phyloP scores from a whole-genome alignment of 2,113 vertebrate species.

The Pygoscelis adeliae region DNA sequence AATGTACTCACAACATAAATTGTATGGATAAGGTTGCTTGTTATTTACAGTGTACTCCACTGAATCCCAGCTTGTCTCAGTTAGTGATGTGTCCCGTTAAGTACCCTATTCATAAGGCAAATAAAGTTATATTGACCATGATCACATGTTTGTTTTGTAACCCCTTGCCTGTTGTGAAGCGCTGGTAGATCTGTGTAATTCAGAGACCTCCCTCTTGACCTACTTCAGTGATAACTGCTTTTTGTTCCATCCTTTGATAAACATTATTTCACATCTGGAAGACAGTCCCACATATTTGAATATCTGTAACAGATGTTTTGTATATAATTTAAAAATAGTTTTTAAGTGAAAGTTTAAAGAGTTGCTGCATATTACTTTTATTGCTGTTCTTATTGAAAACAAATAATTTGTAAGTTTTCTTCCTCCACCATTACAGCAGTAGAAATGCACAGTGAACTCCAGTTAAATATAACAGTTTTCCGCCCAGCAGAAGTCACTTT shows the following conservation, averaged over 20 bases:
- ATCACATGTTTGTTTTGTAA: not conserved
- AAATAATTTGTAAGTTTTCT: not conserved
- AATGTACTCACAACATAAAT: not conserved
- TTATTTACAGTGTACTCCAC: not conserved
- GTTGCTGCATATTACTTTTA: constrained; percentile 9
- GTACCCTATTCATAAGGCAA: not conserved
- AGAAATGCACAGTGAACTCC: not conserved
- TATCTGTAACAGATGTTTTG: constrained; percentile 54
- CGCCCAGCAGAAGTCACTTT: not conserved
- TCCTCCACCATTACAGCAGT: not conserved
- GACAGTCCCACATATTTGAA: constrained; percentile 14
- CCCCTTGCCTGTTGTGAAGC: not conserved
- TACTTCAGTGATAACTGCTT: constrained; percentile 32
- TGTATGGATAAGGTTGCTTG: not conserved
- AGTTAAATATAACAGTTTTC: not conserved
- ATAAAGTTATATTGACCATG: constrained; percentile 13
- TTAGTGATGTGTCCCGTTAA: not conserved
- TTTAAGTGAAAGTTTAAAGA: constrained; percentile 59
- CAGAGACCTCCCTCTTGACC: constrained; percentile 38
- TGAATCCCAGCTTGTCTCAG: not conserved
- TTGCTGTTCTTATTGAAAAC: not conserved
- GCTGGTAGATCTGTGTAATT: not conserved
- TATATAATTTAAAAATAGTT: constrained; percentile 36
- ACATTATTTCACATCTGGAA: constrained; percentile 64
- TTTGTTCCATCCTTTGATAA: constrained; percentile 54